Evolutionary conservation across 2,113 vertebrate genomes (phyloP), one percentile per base, ranked within the genome.

Genomic region (Pimephales promelas): DNA sequence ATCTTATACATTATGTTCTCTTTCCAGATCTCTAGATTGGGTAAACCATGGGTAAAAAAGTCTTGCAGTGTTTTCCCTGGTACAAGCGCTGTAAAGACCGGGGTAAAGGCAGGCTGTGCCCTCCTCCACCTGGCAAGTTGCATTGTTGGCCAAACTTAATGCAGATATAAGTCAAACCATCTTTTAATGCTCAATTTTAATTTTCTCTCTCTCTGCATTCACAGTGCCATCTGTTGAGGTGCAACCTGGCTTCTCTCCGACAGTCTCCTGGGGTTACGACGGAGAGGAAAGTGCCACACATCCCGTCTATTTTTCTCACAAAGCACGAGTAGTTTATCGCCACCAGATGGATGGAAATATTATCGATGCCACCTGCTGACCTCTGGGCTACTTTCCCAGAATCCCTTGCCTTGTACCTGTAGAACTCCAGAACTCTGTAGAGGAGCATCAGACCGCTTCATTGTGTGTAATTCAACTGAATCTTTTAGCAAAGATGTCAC

Each of bases 261-360:
- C 85, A 22, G 43, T 86, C 76, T 75, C 86, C 10, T 5, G 47
- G 70, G 76, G 52, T 87, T 84, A 89, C 76, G 86, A 91, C 74
- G 61, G 56, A 16, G 83, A 80, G 4, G 76, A 73, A 31, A 78
- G 84, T 1, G 81, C 84, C 61, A 22, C 59, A n/a, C 18, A 31
- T 47, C 72, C 88, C 70, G 91, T 91, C 57, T 95, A 93, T 91
- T 92, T 93, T 89, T 93, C 91, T 82, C 85, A 89, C 10, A 94
- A 94, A 81, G 94, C 94, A 7, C 87, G 94, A 0, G 91, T 95
- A 81, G 92, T 93, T 84, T 95, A 94, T 86, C 92, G 93, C 16
- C 94, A 95, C 86, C 91, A 94, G 90, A 91, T 95, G 87, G 93
- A 94, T 26, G 93, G 92, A 18, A 78, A 92, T 31, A 80, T 92